Conservation (phyloP, 1,140 invertebrate species). For the Condylostylus longicornis region DNA sequence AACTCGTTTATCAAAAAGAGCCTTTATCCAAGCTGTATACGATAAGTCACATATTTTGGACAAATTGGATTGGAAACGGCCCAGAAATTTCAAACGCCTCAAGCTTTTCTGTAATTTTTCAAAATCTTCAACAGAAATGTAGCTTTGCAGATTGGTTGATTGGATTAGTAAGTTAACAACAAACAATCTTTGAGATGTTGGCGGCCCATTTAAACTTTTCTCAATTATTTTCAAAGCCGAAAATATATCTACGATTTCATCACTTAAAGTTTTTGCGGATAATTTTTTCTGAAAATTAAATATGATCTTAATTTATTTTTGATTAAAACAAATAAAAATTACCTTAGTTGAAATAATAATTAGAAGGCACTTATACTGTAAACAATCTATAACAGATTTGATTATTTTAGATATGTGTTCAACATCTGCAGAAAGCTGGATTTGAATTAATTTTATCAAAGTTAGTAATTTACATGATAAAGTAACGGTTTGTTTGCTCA, state of each 20-base stretch:
- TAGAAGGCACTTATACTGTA: conserved; percentile 46
- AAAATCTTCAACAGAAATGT: conserved; percentile 37
- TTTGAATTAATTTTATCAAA: conserved; percentile 62
- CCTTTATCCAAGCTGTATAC: conserved; percentile 53
- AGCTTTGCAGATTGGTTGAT: conserved; percentile 41
- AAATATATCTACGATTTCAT: conserved; percentile 47
- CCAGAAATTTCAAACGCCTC: conserved; percentile 45
- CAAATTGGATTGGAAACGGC: conserved; percentile 43
- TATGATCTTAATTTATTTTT: neutral
- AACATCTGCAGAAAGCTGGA: conserved; percentile 43
- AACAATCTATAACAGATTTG: conserved; percentile 53
- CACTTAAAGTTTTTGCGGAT: conserved; percentile 22
- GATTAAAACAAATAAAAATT: conserved; percentile 23
- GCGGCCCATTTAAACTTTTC: conserved; percentile 51
- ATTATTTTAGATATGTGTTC: conserved; percentile 41
- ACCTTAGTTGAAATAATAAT: conserved; percentile 38
- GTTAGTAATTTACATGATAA: conserved; percentile 68
- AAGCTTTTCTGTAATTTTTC: conserved; percentile 38
- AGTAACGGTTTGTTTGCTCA: conserved; percentile 61
- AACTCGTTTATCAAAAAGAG: conserved; percentile 7
- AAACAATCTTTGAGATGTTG: conserved; percentile 46
- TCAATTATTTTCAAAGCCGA: conserved; percentile 59
- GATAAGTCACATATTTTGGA: conserved; percentile 51
- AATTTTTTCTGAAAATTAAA: conserved; percentile 11
- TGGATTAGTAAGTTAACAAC: conserved; percentile 47